Percentiles rank a stretch among this genome's conserved stretches.
phyloP scores from a whole-genome alignment of 2,113 vertebrate species.

The Clarias magur region DNA sequence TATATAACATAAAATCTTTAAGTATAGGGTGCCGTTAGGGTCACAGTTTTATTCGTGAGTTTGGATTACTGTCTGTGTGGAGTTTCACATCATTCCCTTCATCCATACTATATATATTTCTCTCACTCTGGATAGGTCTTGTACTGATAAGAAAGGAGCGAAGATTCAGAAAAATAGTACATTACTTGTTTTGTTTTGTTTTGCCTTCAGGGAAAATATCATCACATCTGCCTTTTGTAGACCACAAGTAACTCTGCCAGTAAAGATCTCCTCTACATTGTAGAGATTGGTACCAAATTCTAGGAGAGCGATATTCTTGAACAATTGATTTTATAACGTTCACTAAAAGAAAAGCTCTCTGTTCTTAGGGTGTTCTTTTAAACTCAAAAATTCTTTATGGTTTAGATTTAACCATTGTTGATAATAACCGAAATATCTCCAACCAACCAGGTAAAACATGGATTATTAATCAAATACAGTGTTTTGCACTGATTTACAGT shows the following conservation, averaged over 20 bases:
- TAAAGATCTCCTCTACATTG: neutral
- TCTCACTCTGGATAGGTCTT: neutral
- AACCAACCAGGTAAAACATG: neutral
- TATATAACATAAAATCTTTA: neutral
- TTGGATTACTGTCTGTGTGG: neutral
- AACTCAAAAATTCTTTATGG: neutral
- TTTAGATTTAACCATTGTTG: neutral
- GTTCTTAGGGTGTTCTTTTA: neutral
- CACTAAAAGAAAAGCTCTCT: neutral
- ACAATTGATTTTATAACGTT: neutral
- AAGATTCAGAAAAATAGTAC: neutral
- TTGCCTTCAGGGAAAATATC: neutral
- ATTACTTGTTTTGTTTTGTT: neutral
- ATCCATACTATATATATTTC: neutral
- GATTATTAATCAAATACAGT: neutral
- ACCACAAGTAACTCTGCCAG: neutral
- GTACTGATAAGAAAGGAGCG: neutral
- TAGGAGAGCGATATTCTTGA: neutral
- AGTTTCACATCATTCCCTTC: neutral
- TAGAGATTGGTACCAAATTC: neutral
- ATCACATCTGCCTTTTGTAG: neutral
- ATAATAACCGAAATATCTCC: neutral
- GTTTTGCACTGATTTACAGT: neutral
- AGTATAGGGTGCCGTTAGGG: neutral
- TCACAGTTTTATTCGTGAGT: neutral